A percentile compares a stretch with the other conserved stretches of the same genome.
These are phyloP conservation scores for Papilio polytes DNA, from an alignment of 1,140 invertebrate genomes.

Conservation along the genomic window DNA sequence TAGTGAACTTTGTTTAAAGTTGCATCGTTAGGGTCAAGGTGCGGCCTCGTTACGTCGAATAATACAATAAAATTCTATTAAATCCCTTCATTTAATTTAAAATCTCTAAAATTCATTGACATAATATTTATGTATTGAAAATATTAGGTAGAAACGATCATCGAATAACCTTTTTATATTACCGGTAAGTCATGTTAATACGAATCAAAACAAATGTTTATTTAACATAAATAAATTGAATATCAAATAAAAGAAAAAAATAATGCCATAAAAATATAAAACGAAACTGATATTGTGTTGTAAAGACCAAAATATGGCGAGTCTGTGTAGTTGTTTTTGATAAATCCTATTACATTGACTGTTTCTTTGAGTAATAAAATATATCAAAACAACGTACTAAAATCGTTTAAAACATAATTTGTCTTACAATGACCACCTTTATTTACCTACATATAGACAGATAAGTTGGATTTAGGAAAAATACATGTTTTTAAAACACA, in stretches of 20 bases:
- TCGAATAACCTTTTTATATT: too few relatives aligned
- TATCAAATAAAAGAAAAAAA: not conserved
- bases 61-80: not conserved
- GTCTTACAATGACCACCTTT: not conserved
- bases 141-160: too few relatives aligned
- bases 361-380: not conserved
- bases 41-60: constrained; percentile 22
- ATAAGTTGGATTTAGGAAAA: not conserved
- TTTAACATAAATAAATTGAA: not conserved
- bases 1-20: constrained; percentile 35
- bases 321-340: not conserved
- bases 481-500: not conserved
- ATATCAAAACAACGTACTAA: not conserved
- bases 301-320: not conserved
- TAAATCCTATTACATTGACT: not conserved
- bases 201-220: not conserved
- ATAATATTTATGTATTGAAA: too few relatives aligned
- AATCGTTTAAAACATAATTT: not conserved
- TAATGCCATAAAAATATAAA: not conserved
- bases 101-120: too few relatives aligned
- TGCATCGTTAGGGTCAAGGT: constrained; percentile 32
- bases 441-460: not conserved
- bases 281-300: not conserved
- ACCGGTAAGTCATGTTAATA: not conserved
- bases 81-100: too few relatives aligned